A percentile compares a stretch with the other conserved stretches of the same genome.
These are phyloP conservation scores for Mustela nigripes DNA, from an alignment of 2,113 vertebrate genomes.

Conservation along the genomic window DNA sequence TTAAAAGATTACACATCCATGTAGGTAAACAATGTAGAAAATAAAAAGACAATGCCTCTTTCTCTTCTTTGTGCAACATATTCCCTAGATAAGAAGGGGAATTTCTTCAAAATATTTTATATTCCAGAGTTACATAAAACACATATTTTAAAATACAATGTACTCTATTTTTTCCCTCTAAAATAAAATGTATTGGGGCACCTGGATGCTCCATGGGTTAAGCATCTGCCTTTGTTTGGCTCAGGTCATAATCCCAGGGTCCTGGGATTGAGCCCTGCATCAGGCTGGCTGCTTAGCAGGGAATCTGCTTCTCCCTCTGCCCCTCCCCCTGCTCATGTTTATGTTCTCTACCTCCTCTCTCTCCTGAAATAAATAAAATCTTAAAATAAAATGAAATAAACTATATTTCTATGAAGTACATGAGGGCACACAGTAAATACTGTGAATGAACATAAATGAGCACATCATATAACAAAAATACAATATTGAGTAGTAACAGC, in stretches of 20 bases:
- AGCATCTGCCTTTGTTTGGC: background rate
- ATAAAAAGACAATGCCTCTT: background rate
- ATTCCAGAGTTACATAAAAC: conserved; percentile 9
- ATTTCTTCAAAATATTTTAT: background rate
- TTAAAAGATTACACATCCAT: background rate
- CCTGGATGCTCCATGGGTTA: background rate
- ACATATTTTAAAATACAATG: background rate
- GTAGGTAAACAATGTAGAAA: background rate
- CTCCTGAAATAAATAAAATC: background rate
- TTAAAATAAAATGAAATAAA: background rate
- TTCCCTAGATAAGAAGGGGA: background rate
- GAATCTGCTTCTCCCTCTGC: background rate
- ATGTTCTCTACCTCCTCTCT: background rate
- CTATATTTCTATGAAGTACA: background rate
- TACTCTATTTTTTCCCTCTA: no score
- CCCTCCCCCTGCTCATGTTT: background rate
- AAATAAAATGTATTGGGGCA: conserved; percentile 1
- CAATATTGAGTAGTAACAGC: background rate
- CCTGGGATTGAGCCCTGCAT: background rate
- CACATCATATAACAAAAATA: background rate
- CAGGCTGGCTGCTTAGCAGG: background rate
- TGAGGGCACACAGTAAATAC: background rate
- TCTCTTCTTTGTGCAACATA: background rate
- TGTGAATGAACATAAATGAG: background rate
- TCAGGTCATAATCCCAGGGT: background rate